Conservation (phyloP, 2,888 invertebrate species). For the Phengaris alcon region DNA sequence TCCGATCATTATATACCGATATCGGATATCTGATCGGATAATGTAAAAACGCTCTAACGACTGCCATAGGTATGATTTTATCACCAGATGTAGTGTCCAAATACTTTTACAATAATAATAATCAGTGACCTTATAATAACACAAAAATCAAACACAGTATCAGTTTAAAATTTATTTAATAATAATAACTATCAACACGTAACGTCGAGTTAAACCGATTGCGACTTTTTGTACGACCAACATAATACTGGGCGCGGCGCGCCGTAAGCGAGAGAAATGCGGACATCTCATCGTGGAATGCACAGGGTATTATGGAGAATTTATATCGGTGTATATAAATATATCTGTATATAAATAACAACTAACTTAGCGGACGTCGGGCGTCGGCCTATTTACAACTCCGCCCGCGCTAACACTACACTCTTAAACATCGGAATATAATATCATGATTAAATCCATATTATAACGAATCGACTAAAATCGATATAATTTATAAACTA, state of each 20-base stretch:
- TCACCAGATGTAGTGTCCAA: background rate
- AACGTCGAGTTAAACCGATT: constrained; percentile 48
- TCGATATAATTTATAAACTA: constrained; percentile 25
- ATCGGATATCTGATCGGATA: too few relatives aligned
- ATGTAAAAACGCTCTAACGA: too few relatives aligned
- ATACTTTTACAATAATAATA: background rate
- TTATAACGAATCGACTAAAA: constrained; percentile 30
- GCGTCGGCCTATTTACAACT: constrained; percentile 38
- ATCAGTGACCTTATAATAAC: background rate
- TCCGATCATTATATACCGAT: too few relatives aligned
- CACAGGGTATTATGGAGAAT: constrained; percentile 62
- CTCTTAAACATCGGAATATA: constrained; percentile 12
- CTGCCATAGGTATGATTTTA: too few relatives aligned
- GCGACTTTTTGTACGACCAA: constrained; percentile 47
- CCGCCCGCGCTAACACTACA: constrained; percentile 26
- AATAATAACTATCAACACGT: constrained; percentile 67
- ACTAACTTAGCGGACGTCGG: constrained; percentile 44
- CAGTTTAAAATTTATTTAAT: constrained; percentile 62
- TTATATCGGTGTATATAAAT: constrained; percentile 58
- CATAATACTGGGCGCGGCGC: constrained; percentile 42
- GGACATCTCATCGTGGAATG: constrained; percentile 65
- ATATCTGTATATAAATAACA: constrained; percentile 54
- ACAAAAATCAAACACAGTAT: constrained; percentile 49
- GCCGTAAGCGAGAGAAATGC: constrained; percentile 36
- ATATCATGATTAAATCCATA: constrained; percentile 28